Base-by-base conservation (phyloP, 1,140 invertebrate species). In the Matsumurasca onukii region DNA sequence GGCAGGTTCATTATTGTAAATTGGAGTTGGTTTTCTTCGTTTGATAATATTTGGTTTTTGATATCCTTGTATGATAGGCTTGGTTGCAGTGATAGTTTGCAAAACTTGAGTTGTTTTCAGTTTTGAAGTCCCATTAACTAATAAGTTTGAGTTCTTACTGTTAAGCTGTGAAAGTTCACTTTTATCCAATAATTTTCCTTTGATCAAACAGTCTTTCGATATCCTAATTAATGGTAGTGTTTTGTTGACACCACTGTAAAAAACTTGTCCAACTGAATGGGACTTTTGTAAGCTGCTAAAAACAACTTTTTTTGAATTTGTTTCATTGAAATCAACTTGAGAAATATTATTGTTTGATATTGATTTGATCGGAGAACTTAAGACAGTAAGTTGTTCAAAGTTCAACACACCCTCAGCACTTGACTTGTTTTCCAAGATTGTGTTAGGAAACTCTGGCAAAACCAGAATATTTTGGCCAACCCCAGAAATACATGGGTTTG, bases 191-290 rank as follows among this genome's bases (percentile, higher is more conserved):
- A 59, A 27, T 59, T 29, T 59, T 5, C 55, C 55, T 59, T 59
- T 59, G 9, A 59, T 59, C 25, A 59, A 59, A 29, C 55, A 59
- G 55, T 59, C 30, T n/a, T 5, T 59, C 30, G 55, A 27, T 22
- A 59, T 59, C n/a, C 30, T 59, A 59, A 59, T 29, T 3, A 59
- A 59, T 5, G 55, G 55, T 59, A 59, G 30, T 22, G 13, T 59
- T 20, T 3, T 51, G 24, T n/a, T 51, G 5, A 51, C 24, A 20
- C 5, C n/a, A 17, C 24, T 59, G 2, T 5, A 13, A 52, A 24
- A 52, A n/a, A 15, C 49, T 59, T 29, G 55, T 22, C 5, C 13
- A 13, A 27, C 9, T 5, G 12, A 52, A 15, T 12, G 20, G 49
- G 12, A 15, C 12, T 59, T 9, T 3, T 5, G 15, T 29, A 27